These are phyloP conservation scores for Perca schrenkii DNA, from an alignment of 2,113 vertebrate species.

Conservation along the genomic window DNA sequence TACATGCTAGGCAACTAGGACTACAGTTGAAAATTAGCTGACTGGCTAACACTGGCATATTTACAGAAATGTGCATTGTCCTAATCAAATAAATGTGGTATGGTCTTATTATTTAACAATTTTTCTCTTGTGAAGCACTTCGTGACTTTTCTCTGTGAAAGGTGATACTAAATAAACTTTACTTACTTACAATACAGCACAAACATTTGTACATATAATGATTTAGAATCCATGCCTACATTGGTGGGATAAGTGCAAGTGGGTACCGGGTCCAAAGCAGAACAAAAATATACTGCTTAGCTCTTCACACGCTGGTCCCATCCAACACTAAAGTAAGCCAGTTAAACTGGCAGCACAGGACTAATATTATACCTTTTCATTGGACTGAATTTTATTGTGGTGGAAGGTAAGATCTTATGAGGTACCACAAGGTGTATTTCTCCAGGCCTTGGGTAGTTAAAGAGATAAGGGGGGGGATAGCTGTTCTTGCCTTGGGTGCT, in stretches of 20 bases:
- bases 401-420: slow-evolving; percentile 51
- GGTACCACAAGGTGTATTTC: slow-evolving; percentile 54
- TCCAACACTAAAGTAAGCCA: slow-evolving; percentile 35
- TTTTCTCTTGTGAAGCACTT: neutral
- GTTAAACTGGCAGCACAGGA: slow-evolving; percentile 50
- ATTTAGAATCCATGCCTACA: slow-evolving; percentile 10
- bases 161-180: neutral
- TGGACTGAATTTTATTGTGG: slow-evolving; percentile 45
- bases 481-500: slow-evolving; percentile 49
- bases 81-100: too few relatives aligned
- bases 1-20: too few relatives aligned
- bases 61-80: too few relatives aligned
- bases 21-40: too few relatives aligned
- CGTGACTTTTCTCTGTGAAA: neutral
- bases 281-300: slow-evolving; percentile 36
- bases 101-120: neutral
- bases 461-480: slow-evolving; percentile 40
- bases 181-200: neutral
- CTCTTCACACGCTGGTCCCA: slow-evolving; percentile 27
- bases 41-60: too few relatives aligned
- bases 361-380: slow-evolving; percentile 56
- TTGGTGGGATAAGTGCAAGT: slow-evolving; percentile 8
- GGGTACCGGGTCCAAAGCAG: slow-evolving; percentile 11
- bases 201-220: neutral
- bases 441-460: slow-evolving; percentile 59